Base-by-base conservation (phyloP, 2,888 invertebrate genomes). In the Sialis fuliginosa region DNA sequence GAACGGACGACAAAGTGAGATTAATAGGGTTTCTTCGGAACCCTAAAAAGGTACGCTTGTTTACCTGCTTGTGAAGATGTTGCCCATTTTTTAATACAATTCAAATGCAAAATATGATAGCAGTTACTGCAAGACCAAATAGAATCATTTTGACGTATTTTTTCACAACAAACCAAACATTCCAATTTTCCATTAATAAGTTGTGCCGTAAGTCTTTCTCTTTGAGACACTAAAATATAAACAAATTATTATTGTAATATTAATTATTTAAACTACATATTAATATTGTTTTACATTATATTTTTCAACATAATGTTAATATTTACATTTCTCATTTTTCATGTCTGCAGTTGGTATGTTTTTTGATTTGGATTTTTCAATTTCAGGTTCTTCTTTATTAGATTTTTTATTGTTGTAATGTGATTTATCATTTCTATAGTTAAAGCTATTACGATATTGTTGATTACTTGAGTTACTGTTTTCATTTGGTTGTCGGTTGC, bases 41-140 rank as follows among this genome's bases (percentile, higher is more conserved):
- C n/a, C n/a, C n/a, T n/a, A n/a, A 7, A 37, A 6, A 6, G 37
- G n/a, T 37, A 10, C 6, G 7, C 10, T 37, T 37, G 49, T 22
- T 65, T 57, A 76, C 75, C 75, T 48, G 74, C 74, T 60, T 80
- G 76, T 22, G 89, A 88, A 50, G 86, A 83, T 53, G 75, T 73
- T 0, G 92, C 93, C 97, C 97, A 97, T 57, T 87, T 86, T 53
- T 81, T 78, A 49, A 89, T 81, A 62, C 97, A 97, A 50, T 77
- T 75, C 9, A 97, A 73, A 68, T 97, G 97, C 52, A 95, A 74
- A 47, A 95, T 84, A 62, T 96, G 90, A 65, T 80, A 92, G 60
- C 97, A 97, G 57, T 85, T 87, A 51, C 70, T 65, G 62, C 97
- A 97, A 3, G 83, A 86, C 96, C 97, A 97, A 33, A 90, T 79